These are phyloP conservation scores for Hydriomena furcata DNA, from an alignment of 2,888 invertebrate genomes.

Conservation along the genomic window DNA sequence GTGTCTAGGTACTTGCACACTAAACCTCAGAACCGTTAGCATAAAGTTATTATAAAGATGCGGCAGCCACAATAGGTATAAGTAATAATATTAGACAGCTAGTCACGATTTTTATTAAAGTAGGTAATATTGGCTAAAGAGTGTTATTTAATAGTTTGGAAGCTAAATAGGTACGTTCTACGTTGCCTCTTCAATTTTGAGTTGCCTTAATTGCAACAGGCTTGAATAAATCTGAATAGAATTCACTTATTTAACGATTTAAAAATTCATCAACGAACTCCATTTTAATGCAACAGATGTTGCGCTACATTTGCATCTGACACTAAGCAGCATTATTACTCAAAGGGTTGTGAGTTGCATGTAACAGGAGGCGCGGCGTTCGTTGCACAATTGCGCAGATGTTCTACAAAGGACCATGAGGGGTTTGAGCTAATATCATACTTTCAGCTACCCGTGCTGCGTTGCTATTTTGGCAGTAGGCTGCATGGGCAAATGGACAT, in stretches of 20 bases:
- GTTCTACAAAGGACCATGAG: slow-evolving; percentile 54
- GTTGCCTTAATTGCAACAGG: neutral
- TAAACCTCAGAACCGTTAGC: slow-evolving; percentile 6
- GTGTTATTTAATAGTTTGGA: neutral
- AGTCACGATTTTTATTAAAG: neutral
- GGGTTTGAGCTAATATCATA: slow-evolving; percentile 45
- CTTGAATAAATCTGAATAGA: neutral
- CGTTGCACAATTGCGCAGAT: slow-evolving; percentile 56
- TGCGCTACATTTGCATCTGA: slow-evolving; percentile 41
- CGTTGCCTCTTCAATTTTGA: neutral
- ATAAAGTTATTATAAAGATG: slow-evolving; percentile 9
- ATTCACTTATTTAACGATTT: slow-evolving; percentile 1
- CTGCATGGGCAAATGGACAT: slow-evolving; percentile 39
- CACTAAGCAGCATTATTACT: slow-evolving; percentile 45
- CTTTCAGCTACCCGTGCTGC: slow-evolving; percentile 43
- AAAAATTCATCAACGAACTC: slow-evolving; percentile 10
- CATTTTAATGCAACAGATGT: slow-evolving; percentile 19
- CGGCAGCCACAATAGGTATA: neutral
- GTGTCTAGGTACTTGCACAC: neutral
- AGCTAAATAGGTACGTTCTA: neutral
- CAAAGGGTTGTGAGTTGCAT: slow-evolving; percentile 61
- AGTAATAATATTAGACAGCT: neutral
- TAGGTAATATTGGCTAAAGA: too few species aligned
- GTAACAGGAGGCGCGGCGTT: slow-evolving; percentile 56
- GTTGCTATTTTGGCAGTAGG: slow-evolving; percentile 40